These are phyloP conservation scores for Phymorhynchus buccinoides DNA, from an alignment of 1,140 invertebrate species.

Conservation along the genomic window DNA sequence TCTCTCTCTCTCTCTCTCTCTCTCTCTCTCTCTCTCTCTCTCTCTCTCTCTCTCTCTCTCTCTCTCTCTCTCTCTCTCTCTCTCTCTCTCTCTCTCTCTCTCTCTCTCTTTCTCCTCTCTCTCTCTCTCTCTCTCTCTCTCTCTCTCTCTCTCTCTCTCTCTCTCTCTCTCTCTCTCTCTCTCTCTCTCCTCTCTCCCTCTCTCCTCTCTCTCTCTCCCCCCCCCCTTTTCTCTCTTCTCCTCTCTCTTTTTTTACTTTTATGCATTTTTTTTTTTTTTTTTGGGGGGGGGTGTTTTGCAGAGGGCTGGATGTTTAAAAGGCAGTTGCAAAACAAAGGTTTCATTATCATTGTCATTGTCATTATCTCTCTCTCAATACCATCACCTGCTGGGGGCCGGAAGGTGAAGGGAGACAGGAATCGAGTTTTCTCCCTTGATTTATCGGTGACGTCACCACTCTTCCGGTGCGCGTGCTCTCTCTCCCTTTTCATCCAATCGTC, in stretches of 20 bases:
- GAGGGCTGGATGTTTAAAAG: too few relatives aligned
- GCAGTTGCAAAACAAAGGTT: too few relatives aligned
- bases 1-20: too few relatives aligned
- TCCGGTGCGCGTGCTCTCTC: not conserved
- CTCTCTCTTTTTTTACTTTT: too few relatives aligned
- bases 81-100: too few relatives aligned
- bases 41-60: too few relatives aligned
- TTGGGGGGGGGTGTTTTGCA: too few relatives aligned
- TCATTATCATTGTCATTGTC: too few relatives aligned
- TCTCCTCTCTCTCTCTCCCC: not conserved
- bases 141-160: not conserved
- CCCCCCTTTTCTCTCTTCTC: too few relatives aligned
- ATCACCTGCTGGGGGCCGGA: not conserved
- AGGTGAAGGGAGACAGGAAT: not conserved
- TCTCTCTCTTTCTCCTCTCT: not conserved
- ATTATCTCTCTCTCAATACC: too few relatives aligned
- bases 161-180: not conserved
- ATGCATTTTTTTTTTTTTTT: too few relatives aligned
- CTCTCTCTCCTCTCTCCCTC: not conserved
- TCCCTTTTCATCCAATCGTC: not conserved
- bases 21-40: too few relatives aligned
- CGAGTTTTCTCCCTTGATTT: not conserved
- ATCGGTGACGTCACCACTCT: not conserved
- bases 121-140: not conserved
- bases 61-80: not conserved